Conservation (phyloP, 2,888 invertebrate genomes). For the Temnothorax ravouxi region DNA sequence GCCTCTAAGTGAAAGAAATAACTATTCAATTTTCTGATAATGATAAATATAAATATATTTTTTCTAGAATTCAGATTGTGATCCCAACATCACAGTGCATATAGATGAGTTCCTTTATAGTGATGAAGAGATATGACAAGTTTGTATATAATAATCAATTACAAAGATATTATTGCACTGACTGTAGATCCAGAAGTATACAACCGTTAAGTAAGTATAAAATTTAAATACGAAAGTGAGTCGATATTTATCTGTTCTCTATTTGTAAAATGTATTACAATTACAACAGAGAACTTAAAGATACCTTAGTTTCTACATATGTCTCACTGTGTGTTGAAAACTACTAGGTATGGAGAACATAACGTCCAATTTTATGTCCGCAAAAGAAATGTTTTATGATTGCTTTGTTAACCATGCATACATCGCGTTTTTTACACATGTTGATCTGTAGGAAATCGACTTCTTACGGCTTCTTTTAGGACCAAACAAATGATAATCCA, state of each 20-base stretch:
- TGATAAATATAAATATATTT: not conserved
- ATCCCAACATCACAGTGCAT: not conserved
- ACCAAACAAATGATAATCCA: too few species aligned
- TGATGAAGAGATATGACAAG: not conserved
- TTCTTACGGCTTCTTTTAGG: too few species aligned
- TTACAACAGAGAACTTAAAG: not conserved
- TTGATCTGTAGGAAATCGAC: too few species aligned
- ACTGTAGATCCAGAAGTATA: conserved; percentile 18
- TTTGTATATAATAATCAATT: conserved; percentile 8
- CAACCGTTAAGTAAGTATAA: conserved; percentile 13
- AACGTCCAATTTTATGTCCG: not conserved
- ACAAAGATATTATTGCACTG: conserved; percentile 11
- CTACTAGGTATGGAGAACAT: not conserved
- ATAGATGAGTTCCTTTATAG: conserved; percentile 10
- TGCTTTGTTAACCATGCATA: too few species aligned
- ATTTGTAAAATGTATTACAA: not conserved
- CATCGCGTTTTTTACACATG: too few species aligned
- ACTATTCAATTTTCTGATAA: not conserved
- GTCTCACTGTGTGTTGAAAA: not conserved
- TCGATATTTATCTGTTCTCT: not conserved
- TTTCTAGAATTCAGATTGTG: conserved; percentile 27
- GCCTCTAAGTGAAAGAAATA: not conserved
- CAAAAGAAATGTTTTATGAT: too few species aligned
- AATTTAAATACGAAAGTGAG: not conserved
- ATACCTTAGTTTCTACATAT: not conserved